Evolutionary conservation across 2,797 vertebrate genomes (phyloP).

Genomic region (Glossophaga mutica): DNA sequence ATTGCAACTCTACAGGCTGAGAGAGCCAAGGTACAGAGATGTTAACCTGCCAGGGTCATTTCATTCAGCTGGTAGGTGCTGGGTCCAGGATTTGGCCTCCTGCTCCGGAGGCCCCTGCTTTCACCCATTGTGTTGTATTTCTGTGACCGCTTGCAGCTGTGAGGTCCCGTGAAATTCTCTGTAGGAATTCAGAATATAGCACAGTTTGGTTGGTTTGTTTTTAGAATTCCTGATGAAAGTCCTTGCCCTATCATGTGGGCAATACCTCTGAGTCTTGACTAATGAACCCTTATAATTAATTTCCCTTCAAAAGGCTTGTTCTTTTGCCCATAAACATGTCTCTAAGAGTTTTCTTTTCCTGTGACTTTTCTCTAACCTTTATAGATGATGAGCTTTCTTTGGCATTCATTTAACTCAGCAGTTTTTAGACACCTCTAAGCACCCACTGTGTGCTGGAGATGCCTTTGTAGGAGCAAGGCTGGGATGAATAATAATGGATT

Average conservation of each 20-base stretch:
- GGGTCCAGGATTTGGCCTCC: not conserved
- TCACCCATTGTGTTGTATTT: not conserved
- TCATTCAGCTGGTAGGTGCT: not conserved
- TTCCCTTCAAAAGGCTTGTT: not conserved
- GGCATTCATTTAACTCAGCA: not conserved
- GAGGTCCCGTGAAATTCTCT: not conserved
- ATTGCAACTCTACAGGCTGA: not conserved
- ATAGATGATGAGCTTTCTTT: not conserved
- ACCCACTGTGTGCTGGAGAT: not conserved
- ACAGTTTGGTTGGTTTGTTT: not conserved
- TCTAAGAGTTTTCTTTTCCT: not conserved
- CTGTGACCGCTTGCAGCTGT: not conserved
- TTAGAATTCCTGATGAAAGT: not conserved
- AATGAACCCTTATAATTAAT: not conserved
- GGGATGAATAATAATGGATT: not conserved
- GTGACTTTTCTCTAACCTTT: not conserved
- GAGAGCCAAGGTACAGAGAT: not conserved
- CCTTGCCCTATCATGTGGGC: not conserved
- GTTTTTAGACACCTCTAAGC: not conserved
- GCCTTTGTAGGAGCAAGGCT: not conserved
- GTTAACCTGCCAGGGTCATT: not conserved
- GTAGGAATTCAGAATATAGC: not conserved
- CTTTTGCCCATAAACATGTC: not conserved
- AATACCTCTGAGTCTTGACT: not conserved
- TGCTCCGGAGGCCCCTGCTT: not conserved